phyloP scores from a whole-genome alignment of 2,888 invertebrate genomes.

The Neoaliturus tenellus region DNA sequence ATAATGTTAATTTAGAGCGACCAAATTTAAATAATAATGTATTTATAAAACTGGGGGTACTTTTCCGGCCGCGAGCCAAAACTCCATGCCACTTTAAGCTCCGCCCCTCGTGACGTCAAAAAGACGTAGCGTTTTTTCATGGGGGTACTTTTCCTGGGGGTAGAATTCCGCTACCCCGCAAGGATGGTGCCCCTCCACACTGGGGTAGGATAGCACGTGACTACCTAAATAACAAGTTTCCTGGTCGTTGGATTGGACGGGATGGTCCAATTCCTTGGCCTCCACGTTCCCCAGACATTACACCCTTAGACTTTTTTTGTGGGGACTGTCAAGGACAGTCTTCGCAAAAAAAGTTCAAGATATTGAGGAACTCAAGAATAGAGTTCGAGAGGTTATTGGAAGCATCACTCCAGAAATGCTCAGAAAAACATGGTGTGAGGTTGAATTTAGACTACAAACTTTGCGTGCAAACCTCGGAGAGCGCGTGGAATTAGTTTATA shows the following conservation, averaged over 20 bases:
- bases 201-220: background rate
- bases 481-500: background rate
- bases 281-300: constrained; percentile 3
- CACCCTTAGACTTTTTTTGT: constrained; percentile 22
- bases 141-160: no score
- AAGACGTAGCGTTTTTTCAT: no score
- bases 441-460: constrained; percentile 28
- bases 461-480: constrained; percentile 27
- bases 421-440: constrained; percentile 16
- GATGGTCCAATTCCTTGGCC: background rate
- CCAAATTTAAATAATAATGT: no score
- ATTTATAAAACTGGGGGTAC: no score
- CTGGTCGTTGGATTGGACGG: constrained; percentile 37
- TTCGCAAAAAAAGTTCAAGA: background rate
- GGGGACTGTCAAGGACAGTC: background rate
- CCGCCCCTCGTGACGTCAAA: no score
- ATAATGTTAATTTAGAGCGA: no score
- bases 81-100: no score
- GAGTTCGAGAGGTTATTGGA: constrained; percentile 4
- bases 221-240: background rate
- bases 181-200: constrained; percentile 16
- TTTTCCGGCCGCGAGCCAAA: no score
- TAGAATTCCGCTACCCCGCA: no score
- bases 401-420: constrained; percentile 12
- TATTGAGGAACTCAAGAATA: background rate